Evolutionary conservation across 2,797 vertebrate species (phyloP).

Genomic region (Stomatorhinus walkeri): DNA sequence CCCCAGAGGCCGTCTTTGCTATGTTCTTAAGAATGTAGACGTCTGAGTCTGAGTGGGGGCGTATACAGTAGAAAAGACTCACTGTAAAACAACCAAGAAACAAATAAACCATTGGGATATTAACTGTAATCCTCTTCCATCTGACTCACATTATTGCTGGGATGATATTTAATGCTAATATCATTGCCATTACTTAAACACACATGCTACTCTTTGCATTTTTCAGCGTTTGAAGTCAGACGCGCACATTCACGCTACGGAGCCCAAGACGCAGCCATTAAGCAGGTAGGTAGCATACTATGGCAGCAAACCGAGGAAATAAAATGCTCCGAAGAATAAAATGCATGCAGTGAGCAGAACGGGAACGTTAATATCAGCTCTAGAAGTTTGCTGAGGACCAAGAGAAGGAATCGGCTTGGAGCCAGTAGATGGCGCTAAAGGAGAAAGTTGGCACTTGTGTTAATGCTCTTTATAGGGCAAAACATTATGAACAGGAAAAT

Average conservation of each 20-base stretch:
- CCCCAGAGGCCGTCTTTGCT: slow-evolving; percentile 21
- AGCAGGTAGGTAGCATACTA: neutral
- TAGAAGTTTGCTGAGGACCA: neutral
- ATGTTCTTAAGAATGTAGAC: slow-evolving; percentile 20
- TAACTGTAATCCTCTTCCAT: slow-evolving; percentile 18
- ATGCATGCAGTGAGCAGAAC: neutral
- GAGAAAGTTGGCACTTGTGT: neutral
- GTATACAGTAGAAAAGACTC: slow-evolving; percentile 3
- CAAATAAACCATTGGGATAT: slow-evolving; percentile 15
- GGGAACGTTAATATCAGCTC: neutral
- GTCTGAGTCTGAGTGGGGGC: slow-evolving; percentile 2
- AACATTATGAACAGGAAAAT: neutral
- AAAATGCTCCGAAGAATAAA: neutral
- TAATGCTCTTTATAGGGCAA: neutral
- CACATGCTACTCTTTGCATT: slow-evolving; percentile 24
- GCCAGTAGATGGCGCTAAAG: slow-evolving; percentile 25
- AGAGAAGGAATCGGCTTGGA: neutral
- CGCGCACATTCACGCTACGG: neutral
- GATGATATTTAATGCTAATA: slow-evolving; percentile 16
- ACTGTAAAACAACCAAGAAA: neutral
- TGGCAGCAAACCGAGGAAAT: neutral
- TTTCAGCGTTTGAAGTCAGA: neutral
- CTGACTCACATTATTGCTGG: slow-evolving; percentile 25
- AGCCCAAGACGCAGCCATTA: neutral
- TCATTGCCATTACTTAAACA: slow-evolving; percentile 26